A percentile compares a stretch with the other conserved stretches of the same genome.
Conservation (phyloP, 2,888 invertebrate species). For the Acrobasis suavella region DNA sequence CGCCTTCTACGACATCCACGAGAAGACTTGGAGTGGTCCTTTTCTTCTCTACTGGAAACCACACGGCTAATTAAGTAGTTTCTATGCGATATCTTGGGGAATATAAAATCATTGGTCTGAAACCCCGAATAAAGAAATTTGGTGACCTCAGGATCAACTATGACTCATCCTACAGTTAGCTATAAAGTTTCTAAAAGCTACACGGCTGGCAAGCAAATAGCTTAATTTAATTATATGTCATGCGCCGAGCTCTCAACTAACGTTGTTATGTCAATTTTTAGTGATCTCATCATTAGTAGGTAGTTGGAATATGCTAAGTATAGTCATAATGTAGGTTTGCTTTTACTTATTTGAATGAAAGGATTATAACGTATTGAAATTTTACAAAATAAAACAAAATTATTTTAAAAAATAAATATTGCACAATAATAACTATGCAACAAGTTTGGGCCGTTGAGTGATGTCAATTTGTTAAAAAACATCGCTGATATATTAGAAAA, state of each 20-base stretch:
- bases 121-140: constrained; percentile 56
- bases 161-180: constrained; percentile 70
- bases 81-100: too few relatives aligned
- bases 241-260: neutral
- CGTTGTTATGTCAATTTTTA: neutral
- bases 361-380: too few relatives aligned
- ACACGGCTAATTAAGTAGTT: too few relatives aligned
- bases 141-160: constrained; percentile 62
- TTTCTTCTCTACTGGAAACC: too few relatives aligned
- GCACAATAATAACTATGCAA: too few relatives aligned
- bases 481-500: too few relatives aligned
- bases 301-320: neutral
- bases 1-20: too few relatives aligned
- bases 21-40: too few relatives aligned
- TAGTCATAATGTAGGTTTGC: neutral
- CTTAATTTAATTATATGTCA: constrained; percentile 39
- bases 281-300: constrained; percentile 1
- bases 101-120: constrained; percentile 42
- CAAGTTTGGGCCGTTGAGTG: too few relatives aligned
- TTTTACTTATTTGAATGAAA: neutral
- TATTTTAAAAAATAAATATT: too few relatives aligned
- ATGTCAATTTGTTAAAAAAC: too few relatives aligned
- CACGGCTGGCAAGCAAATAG: constrained; percentile 46
- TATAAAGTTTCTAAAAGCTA: constrained; percentile 61
- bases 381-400: too few relatives aligned